These are phyloP conservation scores for Clangula hyemalis DNA, from an alignment of 2,797 vertebrate species.

Conservation along the genomic window DNA sequence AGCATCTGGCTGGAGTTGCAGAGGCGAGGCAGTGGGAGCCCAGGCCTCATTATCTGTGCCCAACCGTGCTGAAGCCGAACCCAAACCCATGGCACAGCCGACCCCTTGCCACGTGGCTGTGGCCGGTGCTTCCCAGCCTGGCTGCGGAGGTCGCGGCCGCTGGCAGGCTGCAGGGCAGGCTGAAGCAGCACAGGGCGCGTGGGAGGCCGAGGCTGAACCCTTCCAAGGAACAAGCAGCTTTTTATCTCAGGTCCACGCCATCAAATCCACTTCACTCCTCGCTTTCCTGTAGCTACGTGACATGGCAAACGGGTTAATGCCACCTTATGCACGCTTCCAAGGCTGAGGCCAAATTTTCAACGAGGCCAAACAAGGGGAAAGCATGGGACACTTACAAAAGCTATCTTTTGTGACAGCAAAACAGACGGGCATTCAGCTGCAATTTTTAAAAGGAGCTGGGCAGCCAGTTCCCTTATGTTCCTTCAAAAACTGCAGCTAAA, in stretches of 20 bases:
- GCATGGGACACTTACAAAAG: neutral
- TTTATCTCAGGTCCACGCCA: neutral
- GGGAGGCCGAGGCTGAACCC: neutral
- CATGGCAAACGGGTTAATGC: accelerated
- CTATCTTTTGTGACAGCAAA: neutral
- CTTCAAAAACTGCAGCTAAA: neutral
- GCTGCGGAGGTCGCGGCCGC: accelerated
- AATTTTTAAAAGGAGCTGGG: neutral
- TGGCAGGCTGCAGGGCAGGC: neutral
- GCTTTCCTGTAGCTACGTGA: neutral
- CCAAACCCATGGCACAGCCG: accelerated
- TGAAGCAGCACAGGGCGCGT: neutral
- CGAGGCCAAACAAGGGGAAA: neutral
- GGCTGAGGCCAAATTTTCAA: neutral
- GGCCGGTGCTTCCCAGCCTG: accelerated
- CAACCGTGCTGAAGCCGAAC: accelerated
- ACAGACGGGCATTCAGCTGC: neutral
- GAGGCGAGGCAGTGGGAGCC: accelerated
- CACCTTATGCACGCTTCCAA: neutral
- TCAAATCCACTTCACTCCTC: neutral
- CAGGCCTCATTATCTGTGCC: neutral
- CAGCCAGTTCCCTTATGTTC: neutral
- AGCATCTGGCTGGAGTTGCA: neutral
- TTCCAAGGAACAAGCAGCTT: neutral
- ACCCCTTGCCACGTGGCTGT: accelerated